phyloP scores from a whole-genome alignment of 2,797 vertebrate genomes.

The Podarcis lilfordi region DNA sequence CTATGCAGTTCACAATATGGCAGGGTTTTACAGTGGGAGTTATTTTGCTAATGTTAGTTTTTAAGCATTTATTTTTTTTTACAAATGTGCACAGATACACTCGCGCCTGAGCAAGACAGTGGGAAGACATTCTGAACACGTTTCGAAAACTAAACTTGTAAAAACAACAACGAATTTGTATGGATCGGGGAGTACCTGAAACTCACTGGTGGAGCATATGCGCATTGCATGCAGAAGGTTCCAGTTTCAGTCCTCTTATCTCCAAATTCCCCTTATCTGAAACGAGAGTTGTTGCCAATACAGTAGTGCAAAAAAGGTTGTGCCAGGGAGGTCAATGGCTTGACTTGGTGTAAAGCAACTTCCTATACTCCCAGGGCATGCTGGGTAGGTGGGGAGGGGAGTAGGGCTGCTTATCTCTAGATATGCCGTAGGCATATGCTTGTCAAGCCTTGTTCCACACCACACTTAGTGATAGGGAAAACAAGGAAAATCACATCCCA shows the following conservation, averaged over 20 bases:
- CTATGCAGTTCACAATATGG: not conserved
- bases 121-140: not conserved
- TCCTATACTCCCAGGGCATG: not conserved
- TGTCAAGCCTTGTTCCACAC: not conserved
- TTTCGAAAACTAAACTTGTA: not conserved
- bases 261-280: not conserved
- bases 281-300: not conserved
- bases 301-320: no score
- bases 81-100: no score
- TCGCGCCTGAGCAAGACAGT: no score
- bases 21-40: not conserved
- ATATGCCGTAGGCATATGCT: not conserved
- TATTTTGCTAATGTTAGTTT: not conserved
- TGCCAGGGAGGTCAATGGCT: not conserved
- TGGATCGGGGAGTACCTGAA: not conserved
- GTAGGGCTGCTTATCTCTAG: not conserved
- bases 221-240: not conserved
- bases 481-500: not conserved
- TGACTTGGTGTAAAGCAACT: not conserved
- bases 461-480: not conserved
- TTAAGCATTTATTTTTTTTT: no score
- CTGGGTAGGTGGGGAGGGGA: no score
- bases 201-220: not conserved
- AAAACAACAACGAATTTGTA: not conserved
- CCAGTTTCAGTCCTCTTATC: not conserved